These are phyloP conservation scores for Prenolepis imparis DNA, from an alignment of 2,888 invertebrate genomes.

Conservation along the genomic window DNA sequence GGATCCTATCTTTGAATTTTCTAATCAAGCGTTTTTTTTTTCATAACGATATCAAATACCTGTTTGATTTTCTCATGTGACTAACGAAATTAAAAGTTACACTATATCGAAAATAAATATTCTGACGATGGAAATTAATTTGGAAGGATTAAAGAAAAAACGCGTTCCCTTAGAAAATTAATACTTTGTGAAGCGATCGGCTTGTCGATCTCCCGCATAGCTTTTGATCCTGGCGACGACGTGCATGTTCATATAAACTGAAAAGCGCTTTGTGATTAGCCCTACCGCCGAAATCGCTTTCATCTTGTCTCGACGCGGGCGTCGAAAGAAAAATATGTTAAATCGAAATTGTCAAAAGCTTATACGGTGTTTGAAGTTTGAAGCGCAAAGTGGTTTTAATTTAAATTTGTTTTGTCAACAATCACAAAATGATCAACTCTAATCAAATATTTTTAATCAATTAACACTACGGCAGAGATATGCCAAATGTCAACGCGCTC, in stretches of 20 bases:
- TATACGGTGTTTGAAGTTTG: conserved; percentile 26
- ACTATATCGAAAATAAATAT: not conserved
- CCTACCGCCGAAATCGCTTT: conserved; percentile 32
- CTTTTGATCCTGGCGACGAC: conserved; percentile 48
- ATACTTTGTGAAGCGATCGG: conserved; percentile 39
- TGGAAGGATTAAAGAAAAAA: conserved; percentile 4
- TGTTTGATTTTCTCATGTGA: not conserved
- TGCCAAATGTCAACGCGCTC: not conserved
- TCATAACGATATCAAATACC: not conserved
- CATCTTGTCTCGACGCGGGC: conserved; percentile 39
- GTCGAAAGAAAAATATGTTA: conserved; percentile 46
- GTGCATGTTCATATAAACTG: conserved; percentile 44
- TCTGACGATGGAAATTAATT: conserved; percentile 11
- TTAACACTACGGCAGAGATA: not conserved
- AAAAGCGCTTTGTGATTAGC: conserved; percentile 55
- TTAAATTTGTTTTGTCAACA: conserved; percentile 17
- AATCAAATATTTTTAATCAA: not conserved
- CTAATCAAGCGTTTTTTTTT: not conserved
- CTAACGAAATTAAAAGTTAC: not conserved
- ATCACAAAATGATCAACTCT: conserved; percentile 16
- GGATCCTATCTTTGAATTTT: not conserved
- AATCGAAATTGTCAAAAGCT: conserved; percentile 52
- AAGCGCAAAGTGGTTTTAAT: conserved; percentile 20
- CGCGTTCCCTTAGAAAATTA: conserved; percentile 36
- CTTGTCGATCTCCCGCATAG: conserved; percentile 46